These are phyloP conservation scores for Achlya flavicornis DNA, from an alignment of 2,888 invertebrate genomes.

Conservation along the genomic window DNA sequence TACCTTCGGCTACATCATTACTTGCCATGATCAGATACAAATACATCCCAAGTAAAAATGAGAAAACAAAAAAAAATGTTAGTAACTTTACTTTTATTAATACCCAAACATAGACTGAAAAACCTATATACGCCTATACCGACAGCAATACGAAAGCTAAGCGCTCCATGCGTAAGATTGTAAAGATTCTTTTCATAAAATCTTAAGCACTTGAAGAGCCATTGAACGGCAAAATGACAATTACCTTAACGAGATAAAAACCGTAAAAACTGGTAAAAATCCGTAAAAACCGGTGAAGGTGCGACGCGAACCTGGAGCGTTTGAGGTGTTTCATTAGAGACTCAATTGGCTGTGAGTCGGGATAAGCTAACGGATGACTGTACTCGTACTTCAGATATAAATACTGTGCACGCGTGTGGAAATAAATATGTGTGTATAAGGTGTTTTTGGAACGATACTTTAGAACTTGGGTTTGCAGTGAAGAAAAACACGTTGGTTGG, in stretches of 20 bases:
- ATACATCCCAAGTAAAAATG: too few relatives aligned
- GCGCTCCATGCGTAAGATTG: constrained; percentile 1
- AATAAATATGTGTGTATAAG: neutral
- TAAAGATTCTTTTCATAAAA: constrained; percentile 1
- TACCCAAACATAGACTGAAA: too few relatives aligned
- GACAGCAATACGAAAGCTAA: neutral
- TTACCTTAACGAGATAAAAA: constrained; percentile 33
- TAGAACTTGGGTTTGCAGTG: too few relatives aligned
- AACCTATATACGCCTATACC: too few relatives aligned
- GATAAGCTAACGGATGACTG: constrained; percentile 39
- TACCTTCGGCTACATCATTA: too few relatives aligned
- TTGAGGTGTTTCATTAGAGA: constrained; percentile 49
- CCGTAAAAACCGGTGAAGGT: constrained; percentile 21
- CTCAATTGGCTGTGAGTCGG: constrained; percentile 49
- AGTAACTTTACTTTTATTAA: too few relatives aligned
- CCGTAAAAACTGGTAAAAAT: constrained; percentile 22
- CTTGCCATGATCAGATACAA: too few relatives aligned
- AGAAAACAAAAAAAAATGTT: too few relatives aligned
- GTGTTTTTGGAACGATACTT: too few relatives aligned
- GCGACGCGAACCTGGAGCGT: constrained; percentile 15
- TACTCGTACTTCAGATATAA: neutral
- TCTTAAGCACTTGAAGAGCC: constrained; percentile 20
- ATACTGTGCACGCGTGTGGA: neutral
- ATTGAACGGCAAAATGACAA: constrained; percentile 40
- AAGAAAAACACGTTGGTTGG: too few relatives aligned